Conservation (phyloP, 2,113 vertebrate species). For the Melanocharis versteri region DNA sequence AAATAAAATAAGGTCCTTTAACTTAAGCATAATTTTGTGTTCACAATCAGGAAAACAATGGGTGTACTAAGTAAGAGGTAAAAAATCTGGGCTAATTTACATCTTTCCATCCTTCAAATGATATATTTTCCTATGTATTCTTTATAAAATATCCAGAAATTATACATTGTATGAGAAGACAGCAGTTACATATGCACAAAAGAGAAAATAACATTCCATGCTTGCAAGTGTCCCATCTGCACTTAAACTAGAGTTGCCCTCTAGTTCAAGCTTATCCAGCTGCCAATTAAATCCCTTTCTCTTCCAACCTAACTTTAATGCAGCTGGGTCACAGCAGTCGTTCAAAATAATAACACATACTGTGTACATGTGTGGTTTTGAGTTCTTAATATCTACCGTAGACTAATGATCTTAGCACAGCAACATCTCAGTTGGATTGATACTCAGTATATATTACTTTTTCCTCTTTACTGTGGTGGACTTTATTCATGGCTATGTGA, state of each 20-base stretch:
- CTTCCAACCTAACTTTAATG: neutral
- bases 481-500: neutral
- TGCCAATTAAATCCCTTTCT: neutral
- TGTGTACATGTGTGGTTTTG: neutral
- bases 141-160: neutral
- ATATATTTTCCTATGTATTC: neutral
- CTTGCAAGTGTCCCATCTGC: neutral
- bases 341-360: slow-evolving; percentile 15
- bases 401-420: slow-evolving; percentile 24
- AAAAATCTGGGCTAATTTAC: neutral
- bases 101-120: neutral
- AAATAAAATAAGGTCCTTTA: neutral
- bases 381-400: neutral
- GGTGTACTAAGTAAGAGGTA: neutral
- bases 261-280: neutral
- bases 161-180: neutral
- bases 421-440: neutral
- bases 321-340: neutral
- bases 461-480: neutral
- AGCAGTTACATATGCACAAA: neutral
- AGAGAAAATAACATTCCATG: neutral
- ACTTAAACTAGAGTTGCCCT: neutral
- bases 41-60: neutral
- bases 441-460: neutral
- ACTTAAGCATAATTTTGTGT: neutral